phyloP scores from a whole-genome alignment of 2,113 vertebrate genomes.

The Prionailurus viverrinus region DNA sequence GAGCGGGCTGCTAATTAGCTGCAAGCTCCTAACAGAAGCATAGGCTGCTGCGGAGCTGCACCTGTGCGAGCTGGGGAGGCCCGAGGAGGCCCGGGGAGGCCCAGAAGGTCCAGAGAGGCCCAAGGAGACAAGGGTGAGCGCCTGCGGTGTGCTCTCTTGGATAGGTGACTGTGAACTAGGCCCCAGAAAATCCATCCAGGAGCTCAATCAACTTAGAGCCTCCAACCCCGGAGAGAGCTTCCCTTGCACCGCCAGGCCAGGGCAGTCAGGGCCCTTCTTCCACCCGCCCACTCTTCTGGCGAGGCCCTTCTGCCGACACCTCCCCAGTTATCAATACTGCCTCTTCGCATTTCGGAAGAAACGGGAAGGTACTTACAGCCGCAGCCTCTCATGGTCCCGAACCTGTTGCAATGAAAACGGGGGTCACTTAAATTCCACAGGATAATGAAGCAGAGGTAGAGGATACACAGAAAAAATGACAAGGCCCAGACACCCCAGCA shows the following conservation, averaged over 20 bases:
- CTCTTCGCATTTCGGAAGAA: constrained; percentile 68
- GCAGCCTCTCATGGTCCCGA: constrained; percentile 77
- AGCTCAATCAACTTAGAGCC: neutral
- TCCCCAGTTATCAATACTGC: neutral
- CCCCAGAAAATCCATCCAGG: constrained; percentile 40
- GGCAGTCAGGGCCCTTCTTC: neutral
- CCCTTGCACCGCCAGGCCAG: neutral
- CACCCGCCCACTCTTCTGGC: neutral
- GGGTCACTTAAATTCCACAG: constrained; percentile 84
- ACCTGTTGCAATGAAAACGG: constrained; percentile 90
- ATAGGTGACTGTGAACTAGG: constrained; percentile 67
- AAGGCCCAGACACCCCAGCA: constrained; percentile 59
- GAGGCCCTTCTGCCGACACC: neutral
- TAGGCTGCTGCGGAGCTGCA: constrained; percentile 60
- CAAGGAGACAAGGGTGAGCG: neutral
- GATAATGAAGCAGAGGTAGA: constrained; percentile 56
- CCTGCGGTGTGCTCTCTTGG: neutral
- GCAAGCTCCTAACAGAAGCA: constrained; percentile 33
- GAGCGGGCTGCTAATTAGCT: constrained; percentile 76
- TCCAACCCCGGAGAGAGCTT: neutral
- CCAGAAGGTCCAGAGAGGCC: constrained; percentile 43
- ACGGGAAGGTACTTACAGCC: constrained; percentile 86
- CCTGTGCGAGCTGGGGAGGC: constrained; percentile 80
- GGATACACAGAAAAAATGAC: constrained; percentile 51
- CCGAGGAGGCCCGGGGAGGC: constrained; percentile 46